Conservation (phyloP, 1,140 invertebrate species). For the Drosophila sucinea region DNA sequence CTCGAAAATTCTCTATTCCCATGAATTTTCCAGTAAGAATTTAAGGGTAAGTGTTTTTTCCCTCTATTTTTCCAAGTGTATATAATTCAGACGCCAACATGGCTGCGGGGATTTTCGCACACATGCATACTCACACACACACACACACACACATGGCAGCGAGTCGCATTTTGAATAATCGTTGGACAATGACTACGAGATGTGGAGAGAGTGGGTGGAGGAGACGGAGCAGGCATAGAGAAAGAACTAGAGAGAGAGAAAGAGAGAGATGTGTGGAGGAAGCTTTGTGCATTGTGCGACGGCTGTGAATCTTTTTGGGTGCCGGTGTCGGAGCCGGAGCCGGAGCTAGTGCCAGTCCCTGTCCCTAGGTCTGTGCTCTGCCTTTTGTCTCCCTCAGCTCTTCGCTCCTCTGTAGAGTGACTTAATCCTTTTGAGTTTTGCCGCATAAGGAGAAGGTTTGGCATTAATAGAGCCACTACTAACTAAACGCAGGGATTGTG, state of each 20-base stretch:
- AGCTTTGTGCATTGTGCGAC: slow-evolving; percentile 71
- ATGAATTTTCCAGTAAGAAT: no score
- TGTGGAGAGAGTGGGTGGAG: not conserved
- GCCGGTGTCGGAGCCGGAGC: not conserved
- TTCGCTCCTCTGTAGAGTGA: slow-evolving; percentile 25
- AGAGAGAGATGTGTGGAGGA: slow-evolving; percentile 28
- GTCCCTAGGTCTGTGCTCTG: not conserved
- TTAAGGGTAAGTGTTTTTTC: no score
- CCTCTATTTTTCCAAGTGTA: slow-evolving; percentile 16
- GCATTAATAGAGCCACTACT: slow-evolving; percentile 63
- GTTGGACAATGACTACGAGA: slow-evolving; percentile 38
- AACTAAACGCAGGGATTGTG: not conserved
- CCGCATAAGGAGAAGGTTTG: slow-evolving; percentile 63
- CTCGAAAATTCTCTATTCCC: no score
- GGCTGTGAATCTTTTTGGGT: slow-evolving; percentile 71
- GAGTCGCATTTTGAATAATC: slow-evolving; percentile 80
- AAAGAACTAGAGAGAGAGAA: not conserved
- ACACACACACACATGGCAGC: slow-evolving; percentile 42
- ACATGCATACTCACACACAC: slow-evolving; percentile 32
- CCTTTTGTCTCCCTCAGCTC: slow-evolving; percentile 42
- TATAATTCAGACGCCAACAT: slow-evolving; percentile 67
- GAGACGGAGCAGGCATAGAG: not conserved
- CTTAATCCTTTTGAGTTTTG: slow-evolving; percentile 82
- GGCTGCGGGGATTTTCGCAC: slow-evolving; percentile 69
- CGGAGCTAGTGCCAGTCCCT: not conserved